These are phyloP conservation scores for Asteroscopus sphinx DNA, from an alignment of 2,888 invertebrate species.

Conservation along the genomic window DNA sequence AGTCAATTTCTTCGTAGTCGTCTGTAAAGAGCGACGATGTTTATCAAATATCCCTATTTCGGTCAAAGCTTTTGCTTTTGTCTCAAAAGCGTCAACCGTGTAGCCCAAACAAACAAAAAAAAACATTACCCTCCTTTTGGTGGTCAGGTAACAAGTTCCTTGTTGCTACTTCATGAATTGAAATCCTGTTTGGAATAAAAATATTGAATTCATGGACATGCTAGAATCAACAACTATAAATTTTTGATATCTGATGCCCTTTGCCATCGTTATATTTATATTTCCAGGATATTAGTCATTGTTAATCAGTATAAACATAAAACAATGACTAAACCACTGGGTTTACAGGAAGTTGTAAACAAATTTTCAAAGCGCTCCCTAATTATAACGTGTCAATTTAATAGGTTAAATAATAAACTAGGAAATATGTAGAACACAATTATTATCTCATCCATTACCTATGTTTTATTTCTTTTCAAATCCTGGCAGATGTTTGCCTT, in stretches of 20 bases:
- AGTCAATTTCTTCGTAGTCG: conserved; percentile 56
- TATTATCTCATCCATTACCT: neutral
- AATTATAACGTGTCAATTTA: conserved; percentile 16
- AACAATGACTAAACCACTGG: too few relatives aligned
- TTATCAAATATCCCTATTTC: conserved; percentile 41
- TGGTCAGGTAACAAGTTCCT: too few relatives aligned
- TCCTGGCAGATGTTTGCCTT: conserved; percentile 1
- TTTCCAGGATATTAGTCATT: conserved; percentile 45
- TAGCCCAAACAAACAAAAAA: conserved; percentile 18
- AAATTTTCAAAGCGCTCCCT: neutral
- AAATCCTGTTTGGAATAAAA: conserved; percentile 34
- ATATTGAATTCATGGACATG: conserved; percentile 13
- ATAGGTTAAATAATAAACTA: neutral
- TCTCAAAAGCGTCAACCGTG: conserved; percentile 26
- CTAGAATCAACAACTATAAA: too few relatives aligned
- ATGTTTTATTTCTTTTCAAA: conserved; percentile 1
- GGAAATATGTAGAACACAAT: neutral
- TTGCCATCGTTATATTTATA: conserved; percentile 40
- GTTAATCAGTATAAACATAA: conserved; percentile 42
- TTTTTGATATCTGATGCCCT: conserved; percentile 44
- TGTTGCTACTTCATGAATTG: neutral
- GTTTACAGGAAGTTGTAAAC: conserved; percentile 46
- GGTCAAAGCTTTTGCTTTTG: conserved; percentile 30
- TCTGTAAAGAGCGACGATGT: conserved; percentile 30
- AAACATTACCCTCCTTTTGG: too few relatives aligned